Evolutionary conservation across 2,113 vertebrate species (phyloP).

Genomic region (Cinclus cinclus): DNA sequence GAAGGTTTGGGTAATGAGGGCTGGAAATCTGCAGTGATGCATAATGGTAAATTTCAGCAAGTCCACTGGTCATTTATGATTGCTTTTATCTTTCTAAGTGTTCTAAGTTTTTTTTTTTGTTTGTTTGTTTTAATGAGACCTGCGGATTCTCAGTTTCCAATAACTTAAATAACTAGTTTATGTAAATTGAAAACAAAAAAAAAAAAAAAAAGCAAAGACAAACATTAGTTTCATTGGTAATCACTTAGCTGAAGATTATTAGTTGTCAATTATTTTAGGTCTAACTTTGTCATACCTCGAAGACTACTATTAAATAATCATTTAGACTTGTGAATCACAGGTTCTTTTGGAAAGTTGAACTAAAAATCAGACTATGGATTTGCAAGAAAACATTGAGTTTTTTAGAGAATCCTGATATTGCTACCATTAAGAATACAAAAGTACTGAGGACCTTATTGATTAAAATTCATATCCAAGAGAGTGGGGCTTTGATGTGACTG

Average conservation of each 20-base stretch:
- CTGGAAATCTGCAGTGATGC: not conserved
- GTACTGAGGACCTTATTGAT: not conserved
- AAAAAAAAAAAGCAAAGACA: not conserved
- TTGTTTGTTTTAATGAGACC: not conserved
- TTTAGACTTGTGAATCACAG: not conserved
- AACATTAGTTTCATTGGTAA: not conserved
- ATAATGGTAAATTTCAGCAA: not conserved
- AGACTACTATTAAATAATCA: not conserved
- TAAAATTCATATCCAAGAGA: not conserved
- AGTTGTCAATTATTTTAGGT: not conserved
- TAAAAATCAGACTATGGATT: not conserved
- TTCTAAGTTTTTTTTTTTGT: too few relatives aligned
- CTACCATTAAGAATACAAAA: not conserved
- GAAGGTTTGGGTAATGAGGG: not conserved
- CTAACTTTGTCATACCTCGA: not conserved
- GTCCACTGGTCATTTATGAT: not conserved
- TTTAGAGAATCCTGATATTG: not conserved
- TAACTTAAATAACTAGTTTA: not conserved
- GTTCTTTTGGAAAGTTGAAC: not conserved
- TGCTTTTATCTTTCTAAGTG: not conserved
- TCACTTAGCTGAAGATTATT: not conserved
- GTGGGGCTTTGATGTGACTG: not conserved
- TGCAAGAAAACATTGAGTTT: not conserved
- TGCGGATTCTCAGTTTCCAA: not conserved
- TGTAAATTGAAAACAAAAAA: not conserved